A percentile compares a stretch with the other conserved stretches of the same genome.
Conservation (phyloP, 1,140 invertebrate genomes). For the Holcopasites calliopsidis region DNA sequence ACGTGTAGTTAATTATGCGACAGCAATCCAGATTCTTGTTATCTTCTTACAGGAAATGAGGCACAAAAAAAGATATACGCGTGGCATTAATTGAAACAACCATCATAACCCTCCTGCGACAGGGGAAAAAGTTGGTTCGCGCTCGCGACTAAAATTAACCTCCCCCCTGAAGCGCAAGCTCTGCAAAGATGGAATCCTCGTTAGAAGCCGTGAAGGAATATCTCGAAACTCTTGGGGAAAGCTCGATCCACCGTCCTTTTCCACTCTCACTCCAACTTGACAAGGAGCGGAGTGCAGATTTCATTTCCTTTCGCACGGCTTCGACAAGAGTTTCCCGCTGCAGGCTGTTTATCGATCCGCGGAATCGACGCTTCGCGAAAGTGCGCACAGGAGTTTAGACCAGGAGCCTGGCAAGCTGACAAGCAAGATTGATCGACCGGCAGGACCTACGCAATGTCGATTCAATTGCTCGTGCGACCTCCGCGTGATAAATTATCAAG, state of each 20-base stretch:
- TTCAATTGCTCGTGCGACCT: conserved; percentile 24
- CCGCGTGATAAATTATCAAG: conserved; percentile 22
- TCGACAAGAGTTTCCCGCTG: background rate
- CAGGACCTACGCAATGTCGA: conserved; percentile 42
- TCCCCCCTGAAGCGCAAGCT: background rate
- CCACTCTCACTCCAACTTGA: background rate
- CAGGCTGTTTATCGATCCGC: conserved; percentile 12
- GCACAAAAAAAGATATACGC: background rate
- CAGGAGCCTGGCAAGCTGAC: too few species aligned
- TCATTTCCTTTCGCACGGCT: too few species aligned
- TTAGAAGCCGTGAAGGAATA: background rate
- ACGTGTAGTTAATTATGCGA: background rate
- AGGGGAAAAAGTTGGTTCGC: background rate
- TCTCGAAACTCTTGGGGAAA: too few species aligned
- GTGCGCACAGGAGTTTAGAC: background rate
- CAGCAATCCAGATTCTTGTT: background rate
- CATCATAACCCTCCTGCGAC: background rate
- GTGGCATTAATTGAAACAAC: too few species aligned
- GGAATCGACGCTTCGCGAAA: background rate
- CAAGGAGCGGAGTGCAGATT: background rate
- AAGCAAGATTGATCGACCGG: conserved; percentile 34
- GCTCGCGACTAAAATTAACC: background rate
- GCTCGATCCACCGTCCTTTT: background rate
- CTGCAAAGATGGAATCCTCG: background rate
- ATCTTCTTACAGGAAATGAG: background rate